phyloP scores from a whole-genome alignment of 2,888 invertebrate species.

The Drosophila testacea region DNA sequence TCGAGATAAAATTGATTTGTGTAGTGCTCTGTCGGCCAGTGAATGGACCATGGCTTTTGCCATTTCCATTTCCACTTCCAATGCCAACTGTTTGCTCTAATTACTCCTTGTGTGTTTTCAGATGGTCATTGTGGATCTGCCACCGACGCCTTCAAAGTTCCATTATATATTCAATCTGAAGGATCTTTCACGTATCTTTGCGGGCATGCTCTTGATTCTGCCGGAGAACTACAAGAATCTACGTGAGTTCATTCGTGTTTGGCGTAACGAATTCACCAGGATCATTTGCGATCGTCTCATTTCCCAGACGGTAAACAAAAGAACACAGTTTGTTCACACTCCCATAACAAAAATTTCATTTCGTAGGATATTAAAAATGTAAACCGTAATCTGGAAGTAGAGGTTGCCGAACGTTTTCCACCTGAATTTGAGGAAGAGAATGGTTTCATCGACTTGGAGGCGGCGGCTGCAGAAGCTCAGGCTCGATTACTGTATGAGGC shows the following conservation, averaged over 20 bases:
- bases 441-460: conserved; percentile 74
- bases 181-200: conserved; percentile 93
- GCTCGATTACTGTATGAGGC: conserved; percentile 64
- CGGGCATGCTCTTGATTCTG: conserved; percentile 92
- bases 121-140: conserved; percentile 91
- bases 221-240: conserved; percentile 89
- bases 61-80: conserved; percentile 6
- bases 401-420: conserved; percentile 86
- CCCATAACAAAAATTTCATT: not conserved
- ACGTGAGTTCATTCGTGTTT: conserved; percentile 92
- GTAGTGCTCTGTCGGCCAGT: conserved; percentile 46
- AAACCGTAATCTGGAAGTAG: conserved; percentile 87
- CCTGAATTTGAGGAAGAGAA: conserved; percentile 74
- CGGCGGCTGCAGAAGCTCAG: conserved; percentile 60
- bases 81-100: conserved; percentile 49
- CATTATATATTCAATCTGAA: conserved; percentile 97
- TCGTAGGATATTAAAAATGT: conserved; percentile 89
- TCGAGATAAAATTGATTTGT: conserved; percentile 82
- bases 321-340: not conserved
- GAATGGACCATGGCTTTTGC: conserved; percentile 3
- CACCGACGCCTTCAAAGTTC: conserved; percentile 96
- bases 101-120: conserved; percentile 79
- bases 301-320: conserved; percentile 86
- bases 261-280: conserved; percentile 95
- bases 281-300: conserved; percentile 95